Conservation (phyloP, 1,140 invertebrate species). For the Hydropsyche tenuis region DNA sequence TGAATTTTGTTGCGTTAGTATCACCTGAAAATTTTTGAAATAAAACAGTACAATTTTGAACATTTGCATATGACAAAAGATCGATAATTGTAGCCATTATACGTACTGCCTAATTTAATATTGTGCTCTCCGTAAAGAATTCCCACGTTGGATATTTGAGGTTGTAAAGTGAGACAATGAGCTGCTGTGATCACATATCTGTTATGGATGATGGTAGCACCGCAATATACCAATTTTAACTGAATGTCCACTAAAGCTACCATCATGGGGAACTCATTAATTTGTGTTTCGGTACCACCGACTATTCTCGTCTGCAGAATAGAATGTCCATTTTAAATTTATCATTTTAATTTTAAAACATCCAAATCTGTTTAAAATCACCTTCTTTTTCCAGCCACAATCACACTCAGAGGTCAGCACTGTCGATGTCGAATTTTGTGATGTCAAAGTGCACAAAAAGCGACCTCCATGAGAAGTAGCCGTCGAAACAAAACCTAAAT, state of each 20-base stretch:
- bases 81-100: no score
- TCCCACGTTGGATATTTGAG: slow-evolving; percentile 48
- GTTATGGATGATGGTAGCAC: slow-evolving; percentile 68
- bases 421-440: slow-evolving; percentile 49
- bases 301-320: slow-evolving; percentile 65
- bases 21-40: slow-evolving; percentile 54
- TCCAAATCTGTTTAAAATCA: slow-evolving; percentile 51
- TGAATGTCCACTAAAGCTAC: slow-evolving; percentile 63
- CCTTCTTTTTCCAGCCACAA: slow-evolving; percentile 66
- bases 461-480: slow-evolving; percentile 56
- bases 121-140: slow-evolving; percentile 67
- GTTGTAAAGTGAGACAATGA: slow-evolving; percentile 64
- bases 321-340: not conserved
- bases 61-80: no score
- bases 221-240: slow-evolving; percentile 63
- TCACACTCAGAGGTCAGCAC: slow-evolving; percentile 53
- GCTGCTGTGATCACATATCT: slow-evolving; percentile 72
- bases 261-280: slow-evolving; percentile 74
- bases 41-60: no score
- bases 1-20: slow-evolving; percentile 53
- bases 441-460: slow-evolving; percentile 61
- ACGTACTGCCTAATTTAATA: slow-evolving; percentile 49
- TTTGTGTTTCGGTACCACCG: slow-evolving; percentile 64
- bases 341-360: not conserved
- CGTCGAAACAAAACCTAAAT: slow-evolving; percentile 56